phyloP scores from a whole-genome alignment of 1,140 invertebrate genomes.

The Drosophila fuyamai region DNA sequence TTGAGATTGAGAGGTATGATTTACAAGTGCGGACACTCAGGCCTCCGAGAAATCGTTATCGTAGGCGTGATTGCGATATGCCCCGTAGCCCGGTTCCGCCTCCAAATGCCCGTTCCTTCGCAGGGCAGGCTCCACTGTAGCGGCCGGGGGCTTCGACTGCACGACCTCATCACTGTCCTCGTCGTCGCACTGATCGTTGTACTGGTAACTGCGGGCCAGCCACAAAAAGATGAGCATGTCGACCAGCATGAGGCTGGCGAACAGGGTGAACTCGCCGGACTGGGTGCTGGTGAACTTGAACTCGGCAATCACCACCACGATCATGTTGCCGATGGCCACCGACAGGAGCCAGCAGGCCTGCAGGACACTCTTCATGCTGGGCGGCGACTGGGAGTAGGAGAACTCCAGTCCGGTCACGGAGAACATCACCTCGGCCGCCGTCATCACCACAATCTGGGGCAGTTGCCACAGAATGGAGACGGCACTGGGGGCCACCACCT shows the following conservation, averaged over 20 bases:
- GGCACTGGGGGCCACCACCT: conserved; percentile 88
- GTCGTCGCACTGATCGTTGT: conserved; percentile 39
- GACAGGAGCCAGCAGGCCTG: conserved; percentile 96
- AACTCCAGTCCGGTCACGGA: conserved; percentile 96
- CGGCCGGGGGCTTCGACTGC: background rate
- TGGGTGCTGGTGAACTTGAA: conserved; percentile 71
- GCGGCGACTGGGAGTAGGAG: conserved; percentile 95
- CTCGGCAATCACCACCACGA: conserved; percentile 92
- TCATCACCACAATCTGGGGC: conserved; percentile 95
- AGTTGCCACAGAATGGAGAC: conserved; percentile 93
- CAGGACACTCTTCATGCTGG: conserved; percentile 95
- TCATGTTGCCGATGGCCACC: conserved; percentile 95
- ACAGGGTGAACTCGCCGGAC: conserved; percentile 93
- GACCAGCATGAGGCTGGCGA: conserved; percentile 92
- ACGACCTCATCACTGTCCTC: background rate
- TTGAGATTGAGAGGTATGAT: background rate
- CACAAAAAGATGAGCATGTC: conserved; percentile 93
- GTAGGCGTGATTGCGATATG: conserved; percentile 51
- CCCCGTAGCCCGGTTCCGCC: conserved; percentile 27
- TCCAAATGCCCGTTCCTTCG: background rate
- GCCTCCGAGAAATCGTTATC: conserved; percentile 47
- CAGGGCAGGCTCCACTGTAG: background rate
- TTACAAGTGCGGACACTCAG: background rate
- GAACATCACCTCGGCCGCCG: conserved; percentile 93
- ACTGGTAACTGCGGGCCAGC: conserved; percentile 90